Evolutionary conservation across 2,888 invertebrate species (phyloP), one percentile per base, ranked within the genome.

Genomic region (Thecophora atra): DNA sequence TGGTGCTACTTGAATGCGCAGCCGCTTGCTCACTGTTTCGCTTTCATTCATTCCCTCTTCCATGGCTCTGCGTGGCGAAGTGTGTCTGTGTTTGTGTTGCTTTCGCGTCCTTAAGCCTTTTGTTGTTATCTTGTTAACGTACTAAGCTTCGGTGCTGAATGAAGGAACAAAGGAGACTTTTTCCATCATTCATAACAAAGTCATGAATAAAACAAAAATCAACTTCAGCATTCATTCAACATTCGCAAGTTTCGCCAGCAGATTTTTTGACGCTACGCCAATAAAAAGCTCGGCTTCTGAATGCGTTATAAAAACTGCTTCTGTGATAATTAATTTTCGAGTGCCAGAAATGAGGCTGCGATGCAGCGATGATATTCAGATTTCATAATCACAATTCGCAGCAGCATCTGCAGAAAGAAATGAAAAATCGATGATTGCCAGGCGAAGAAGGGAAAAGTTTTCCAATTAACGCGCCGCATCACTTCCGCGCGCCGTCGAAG

Each of bases 1-100:
- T 51, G 66, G 72, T 72, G 73, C 71, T 72, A 37, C 15, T n/a
- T 72, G 77, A 77, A 72, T 78, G 78, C 78, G 78, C 78, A 78
- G 75, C 75, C 78, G 64, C 70, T 62, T 65, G 37, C 37, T 37
- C 11, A 11, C 37, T 54, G 67, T 62, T 63, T 71, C 69, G 60
- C 70, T 72, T 64, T 37, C 70, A 51, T 15, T 62, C 70, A 15
- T 56, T 54, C 71, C n/a, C 64, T 74, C 68, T 47, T 17, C 2
- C 42, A 11, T n/a, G 7, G 21, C 30, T 37, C 8, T 30, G 64
- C 42, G 37, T 6, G 8, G 56, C 11, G 15, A 17, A 21, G 24
- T 56, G 37, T 37, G 67, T 19, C 37, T 56, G 37, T 63, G 68
- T 37, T 24, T 42, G 30, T 21, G 62, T 72, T 67, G 47, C 58